Conservation (phyloP, 2,888 invertebrate species). For the Dryobota labecula region DNA sequence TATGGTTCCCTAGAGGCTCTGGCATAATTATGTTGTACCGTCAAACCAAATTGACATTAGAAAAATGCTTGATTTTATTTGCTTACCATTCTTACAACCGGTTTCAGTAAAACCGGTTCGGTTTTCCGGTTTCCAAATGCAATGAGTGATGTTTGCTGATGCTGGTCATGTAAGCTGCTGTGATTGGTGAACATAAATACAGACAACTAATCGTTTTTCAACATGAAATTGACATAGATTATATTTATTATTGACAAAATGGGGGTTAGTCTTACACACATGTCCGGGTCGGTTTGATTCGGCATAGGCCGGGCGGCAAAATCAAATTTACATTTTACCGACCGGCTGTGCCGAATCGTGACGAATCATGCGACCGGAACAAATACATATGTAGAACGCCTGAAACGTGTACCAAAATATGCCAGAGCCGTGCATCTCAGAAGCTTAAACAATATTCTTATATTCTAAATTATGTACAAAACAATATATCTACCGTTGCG, state of each 20-base stretch:
- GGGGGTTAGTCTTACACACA: too few relatives aligned
- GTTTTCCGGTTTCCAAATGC: too few relatives aligned
- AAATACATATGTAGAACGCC: too few relatives aligned
- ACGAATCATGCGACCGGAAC: too few relatives aligned
- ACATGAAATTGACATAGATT: too few relatives aligned
- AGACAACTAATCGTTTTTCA: too few relatives aligned
- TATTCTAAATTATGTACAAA: slow-evolving; percentile 61
- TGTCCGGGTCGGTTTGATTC: too few relatives aligned
- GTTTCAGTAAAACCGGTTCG: background rate
- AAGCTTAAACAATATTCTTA: slow-evolving; percentile 60
- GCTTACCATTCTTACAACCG: background rate
- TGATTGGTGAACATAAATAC: background rate
- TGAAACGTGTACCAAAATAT: slow-evolving; percentile 57
- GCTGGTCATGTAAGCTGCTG: background rate
- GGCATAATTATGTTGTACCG: slow-evolving; percentile 20
- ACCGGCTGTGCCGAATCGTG: too few relatives aligned
- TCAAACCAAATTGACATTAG: background rate
- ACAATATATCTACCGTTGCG: slow-evolving; percentile 54
- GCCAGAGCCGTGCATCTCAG: slow-evolving; percentile 65
- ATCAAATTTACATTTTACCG: too few relatives aligned
- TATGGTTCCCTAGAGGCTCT: slow-evolving; percentile 59
- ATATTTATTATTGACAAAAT: too few relatives aligned
- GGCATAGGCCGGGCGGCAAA: too few relatives aligned
- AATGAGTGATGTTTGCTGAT: background rate
- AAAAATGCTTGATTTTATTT: background rate